Evolutionary conservation across 1,140 invertebrate genomes (phyloP).

Genomic region (Drosophila arizonae): DNA sequence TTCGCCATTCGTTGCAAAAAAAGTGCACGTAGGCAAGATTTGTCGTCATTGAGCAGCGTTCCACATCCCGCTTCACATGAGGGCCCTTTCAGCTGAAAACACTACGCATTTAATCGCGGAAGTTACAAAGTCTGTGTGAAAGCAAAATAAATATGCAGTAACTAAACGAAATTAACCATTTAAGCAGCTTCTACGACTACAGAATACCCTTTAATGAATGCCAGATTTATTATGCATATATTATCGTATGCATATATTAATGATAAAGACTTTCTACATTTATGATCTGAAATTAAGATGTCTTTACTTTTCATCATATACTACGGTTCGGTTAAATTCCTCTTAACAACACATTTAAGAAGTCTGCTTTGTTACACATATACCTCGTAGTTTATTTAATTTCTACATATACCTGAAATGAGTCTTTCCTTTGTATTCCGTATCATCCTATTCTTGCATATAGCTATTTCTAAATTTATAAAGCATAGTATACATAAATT

Average conservation of each 20-base stretch:
- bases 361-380: no score
- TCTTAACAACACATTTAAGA: no score
- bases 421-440: no score
- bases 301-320: no score
- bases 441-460: no score
- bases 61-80: not conserved
- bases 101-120: slow-evolving; percentile 79
- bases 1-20: not conserved
- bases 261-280: no score
- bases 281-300: no score
- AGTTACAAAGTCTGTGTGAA: slow-evolving; percentile 65
- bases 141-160: slow-evolving; percentile 53
- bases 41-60: slow-evolving; percentile 40
- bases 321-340: no score
- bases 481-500: not conserved
- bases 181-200: not conserved
- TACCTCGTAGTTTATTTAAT: no score
- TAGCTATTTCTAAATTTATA: no score
- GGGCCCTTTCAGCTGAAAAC: slow-evolving; percentile 40
- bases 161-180: slow-evolving; percentile 4
- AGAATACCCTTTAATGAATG: slow-evolving; percentile 10
- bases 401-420: no score
- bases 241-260: not conserved
- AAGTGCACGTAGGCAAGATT: slow-evolving; percentile 62
- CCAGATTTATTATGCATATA: no score